Evolutionary conservation across 2,113 vertebrate species (phyloP).

Genomic region (Collichthys lucidus): DNA sequence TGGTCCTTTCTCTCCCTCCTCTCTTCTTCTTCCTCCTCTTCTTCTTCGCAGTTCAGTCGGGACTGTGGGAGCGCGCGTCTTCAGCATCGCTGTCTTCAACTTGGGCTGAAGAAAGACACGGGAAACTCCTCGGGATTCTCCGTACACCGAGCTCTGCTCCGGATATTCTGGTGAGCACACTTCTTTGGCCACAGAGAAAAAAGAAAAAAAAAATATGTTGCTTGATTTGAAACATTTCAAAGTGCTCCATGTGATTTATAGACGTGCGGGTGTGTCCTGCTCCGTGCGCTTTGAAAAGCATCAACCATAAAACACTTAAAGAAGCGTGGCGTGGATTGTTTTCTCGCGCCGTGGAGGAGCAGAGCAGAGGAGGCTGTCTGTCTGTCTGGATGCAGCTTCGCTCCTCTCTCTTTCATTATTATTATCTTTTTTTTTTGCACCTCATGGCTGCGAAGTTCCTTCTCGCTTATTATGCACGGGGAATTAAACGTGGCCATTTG

Average conservation of each 20-base stretch:
- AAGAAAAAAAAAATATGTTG: not conserved
- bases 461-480: slow-evolving; percentile 36
- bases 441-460: slow-evolving; percentile 47
- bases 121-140: slow-evolving; percentile 84
- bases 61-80: slow-evolving; percentile 75
- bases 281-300: not conserved
- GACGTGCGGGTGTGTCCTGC: not conserved
- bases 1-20: slow-evolving; percentile 33
- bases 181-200: slow-evolving; percentile 10
- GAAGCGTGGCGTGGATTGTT: slow-evolving; percentile 32
- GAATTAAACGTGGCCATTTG: slow-evolving; percentile 61
- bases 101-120: slow-evolving; percentile 78
- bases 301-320: not conserved
- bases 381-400: not conserved
- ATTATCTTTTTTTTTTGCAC: not conserved
- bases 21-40: not conserved
- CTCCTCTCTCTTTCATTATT: not conserved
- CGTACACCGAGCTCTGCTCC: slow-evolving; percentile 69
- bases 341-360: not conserved
- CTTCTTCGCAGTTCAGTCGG: slow-evolving; percentile 67
- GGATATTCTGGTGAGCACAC: slow-evolving; percentile 72
- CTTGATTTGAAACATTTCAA: not conserved
- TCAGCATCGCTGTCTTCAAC: slow-evolving; percentile 72
- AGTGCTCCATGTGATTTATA: not conserved
- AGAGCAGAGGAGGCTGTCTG: not conserved